Conservation (phyloP, 2,888 invertebrate species). For the Rutpela maculata region DNA sequence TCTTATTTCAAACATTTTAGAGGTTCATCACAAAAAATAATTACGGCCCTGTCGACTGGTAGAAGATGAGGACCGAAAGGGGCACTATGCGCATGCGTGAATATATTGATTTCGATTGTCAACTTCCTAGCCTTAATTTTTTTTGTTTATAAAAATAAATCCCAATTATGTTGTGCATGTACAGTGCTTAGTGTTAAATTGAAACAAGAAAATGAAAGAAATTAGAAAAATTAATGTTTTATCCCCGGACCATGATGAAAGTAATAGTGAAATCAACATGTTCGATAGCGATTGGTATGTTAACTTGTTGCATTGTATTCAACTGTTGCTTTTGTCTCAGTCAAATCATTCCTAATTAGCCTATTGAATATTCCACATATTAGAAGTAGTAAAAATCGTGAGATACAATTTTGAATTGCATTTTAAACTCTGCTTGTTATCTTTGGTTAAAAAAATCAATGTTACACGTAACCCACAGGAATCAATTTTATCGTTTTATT, state of each 20-base stretch:
- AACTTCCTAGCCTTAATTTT: not conserved
- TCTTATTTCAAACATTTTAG: no score
- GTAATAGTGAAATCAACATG: not conserved
- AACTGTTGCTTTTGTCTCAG: conserved; percentile 17
- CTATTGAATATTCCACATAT: not conserved
- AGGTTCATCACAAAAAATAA: no score
- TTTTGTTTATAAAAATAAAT: conserved; percentile 4
- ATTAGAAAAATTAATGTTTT: not conserved
- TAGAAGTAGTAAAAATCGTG: no score
- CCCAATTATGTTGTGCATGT: not conserved
- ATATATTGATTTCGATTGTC: not conserved
- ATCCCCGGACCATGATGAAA: not conserved
- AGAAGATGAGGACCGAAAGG: not conserved
- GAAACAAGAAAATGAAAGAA: not conserved
- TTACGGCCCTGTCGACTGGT: not conserved
- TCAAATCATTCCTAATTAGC: not conserved
- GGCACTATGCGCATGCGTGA: not conserved
- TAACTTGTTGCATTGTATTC: conserved; percentile 5
- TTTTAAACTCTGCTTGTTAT: not conserved
- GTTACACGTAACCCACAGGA: not conserved
- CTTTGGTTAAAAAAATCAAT: conserved; percentile 27
- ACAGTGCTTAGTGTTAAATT: not conserved
- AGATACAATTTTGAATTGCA: no score
- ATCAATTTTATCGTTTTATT: not conserved
- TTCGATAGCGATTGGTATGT: conserved; percentile 21